A percentile compares a stretch with the other conserved stretches of the same genome.
phyloP scores from a whole-genome alignment of 2,888 invertebrate genomes.

The Diogma glabrata region DNA sequence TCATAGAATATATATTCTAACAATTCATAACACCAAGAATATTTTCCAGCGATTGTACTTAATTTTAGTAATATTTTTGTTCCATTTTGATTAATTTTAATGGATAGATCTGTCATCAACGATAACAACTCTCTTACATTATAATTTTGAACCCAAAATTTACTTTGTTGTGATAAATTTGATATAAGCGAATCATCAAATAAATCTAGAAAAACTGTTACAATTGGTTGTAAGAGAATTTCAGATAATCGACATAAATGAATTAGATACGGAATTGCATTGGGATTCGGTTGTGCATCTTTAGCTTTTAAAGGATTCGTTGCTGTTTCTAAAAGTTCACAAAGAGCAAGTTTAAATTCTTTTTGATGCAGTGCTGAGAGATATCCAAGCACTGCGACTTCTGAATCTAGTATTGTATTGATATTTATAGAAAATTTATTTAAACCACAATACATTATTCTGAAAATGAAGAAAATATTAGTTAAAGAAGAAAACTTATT shows the following conservation, averaged over 20 bases:
- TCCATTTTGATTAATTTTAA: conserved; percentile 32
- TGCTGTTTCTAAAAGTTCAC: conserved; percentile 55
- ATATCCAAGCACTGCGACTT: conserved; percentile 78
- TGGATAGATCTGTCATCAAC: conserved; percentile 30
- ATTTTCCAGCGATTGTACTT: conserved; percentile 29
- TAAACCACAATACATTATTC: conserved; percentile 32
- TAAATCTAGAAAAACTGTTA: conserved; percentile 63
- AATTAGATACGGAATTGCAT: conserved; percentile 67
- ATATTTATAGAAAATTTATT: conserved; percentile 36
- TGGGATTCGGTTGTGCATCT: conserved; percentile 37
- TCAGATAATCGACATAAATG: conserved; percentile 66
- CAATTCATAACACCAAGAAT: conserved; percentile 38
- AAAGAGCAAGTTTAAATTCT: conserved; percentile 61
- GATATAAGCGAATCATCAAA: conserved; percentile 25
- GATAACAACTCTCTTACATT: conserved; percentile 34
- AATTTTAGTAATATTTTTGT: conserved; percentile 30
- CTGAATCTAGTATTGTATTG: conserved; percentile 40
- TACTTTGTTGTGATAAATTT: conserved; percentile 28
- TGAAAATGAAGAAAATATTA: too few relatives aligned
- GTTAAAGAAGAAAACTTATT: too few relatives aligned
- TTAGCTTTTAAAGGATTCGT: conserved; percentile 22
- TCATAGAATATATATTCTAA: conserved; percentile 48
- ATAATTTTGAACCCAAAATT: conserved; percentile 33
- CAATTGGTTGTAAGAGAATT: conserved; percentile 68
- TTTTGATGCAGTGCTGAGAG: conserved; percentile 74